phyloP scores from a whole-genome alignment of 2,797 vertebrate species.

The Discoglossus pictus region DNA sequence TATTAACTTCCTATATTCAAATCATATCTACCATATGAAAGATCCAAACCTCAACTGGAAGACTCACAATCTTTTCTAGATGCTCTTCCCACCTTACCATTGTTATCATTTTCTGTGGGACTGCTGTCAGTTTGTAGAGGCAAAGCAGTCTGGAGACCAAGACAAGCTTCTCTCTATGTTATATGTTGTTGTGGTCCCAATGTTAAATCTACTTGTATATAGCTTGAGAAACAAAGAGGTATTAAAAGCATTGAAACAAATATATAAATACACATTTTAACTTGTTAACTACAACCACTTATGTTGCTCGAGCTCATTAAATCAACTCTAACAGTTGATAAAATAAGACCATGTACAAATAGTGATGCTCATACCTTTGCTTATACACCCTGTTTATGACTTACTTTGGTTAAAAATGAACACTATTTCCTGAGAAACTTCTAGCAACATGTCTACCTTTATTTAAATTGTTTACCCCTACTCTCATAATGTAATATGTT shows the following conservation, averaged over 20 bases:
- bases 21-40: conserved; percentile 5
- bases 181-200: conserved; percentile 28
- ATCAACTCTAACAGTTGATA: too few relatives aligned
- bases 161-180: conserved; percentile 32
- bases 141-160: conserved; percentile 17
- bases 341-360: too few relatives aligned
- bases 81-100: not conserved
- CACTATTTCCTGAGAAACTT: too few relatives aligned
- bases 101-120: not conserved
- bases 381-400: too few relatives aligned
- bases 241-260: not conserved
- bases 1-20: conserved; percentile 10
- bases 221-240: conserved; percentile 52
- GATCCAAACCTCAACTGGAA: not conserved
- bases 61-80: not conserved
- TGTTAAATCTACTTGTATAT: conserved; percentile 48
- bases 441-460: too few relatives aligned
- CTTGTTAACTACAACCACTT: too few relatives aligned
- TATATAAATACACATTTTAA: too few relatives aligned
- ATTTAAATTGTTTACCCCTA: too few relatives aligned
- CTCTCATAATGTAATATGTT: too few relatives aligned
- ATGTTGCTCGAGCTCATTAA: too few relatives aligned
- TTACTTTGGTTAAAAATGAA: too few relatives aligned
- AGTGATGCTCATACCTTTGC: too few relatives aligned
- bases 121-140: conserved; percentile 31